phyloP scores from a whole-genome alignment of 2,113 vertebrate genomes.

The Megaleporinus macrocephalus region DNA sequence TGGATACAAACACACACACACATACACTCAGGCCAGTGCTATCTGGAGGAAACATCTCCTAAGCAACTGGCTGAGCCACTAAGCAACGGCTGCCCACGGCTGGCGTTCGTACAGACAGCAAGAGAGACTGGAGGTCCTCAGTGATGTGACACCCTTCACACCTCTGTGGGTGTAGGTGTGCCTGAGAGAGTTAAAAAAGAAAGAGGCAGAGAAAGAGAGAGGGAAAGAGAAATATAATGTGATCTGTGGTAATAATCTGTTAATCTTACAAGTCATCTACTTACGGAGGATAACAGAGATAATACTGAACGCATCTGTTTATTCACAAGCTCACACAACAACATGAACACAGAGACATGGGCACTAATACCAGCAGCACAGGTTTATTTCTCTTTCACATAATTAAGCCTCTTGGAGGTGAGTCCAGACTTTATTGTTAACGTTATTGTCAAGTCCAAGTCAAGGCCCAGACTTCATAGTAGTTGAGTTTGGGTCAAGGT shows the following conservation, averaged over 20 bases:
- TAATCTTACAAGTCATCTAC: constrained; percentile 39
- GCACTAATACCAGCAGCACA: too few species aligned
- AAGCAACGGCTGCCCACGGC: constrained; percentile 27
- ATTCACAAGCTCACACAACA: constrained; percentile 8
- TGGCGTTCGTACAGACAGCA: not conserved
- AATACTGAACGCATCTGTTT: not conserved
- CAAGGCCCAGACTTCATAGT: too few species aligned
- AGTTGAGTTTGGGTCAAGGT: too few species aligned
- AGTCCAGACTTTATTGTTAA: too few species aligned
- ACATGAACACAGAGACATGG: constrained; percentile 22
- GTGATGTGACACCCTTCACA: constrained; percentile 33
- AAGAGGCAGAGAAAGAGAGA: not conserved
- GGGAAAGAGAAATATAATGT: not conserved
- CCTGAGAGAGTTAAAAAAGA: not conserved
- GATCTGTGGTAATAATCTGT: constrained; percentile 36
- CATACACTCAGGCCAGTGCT: constrained; percentile 16
- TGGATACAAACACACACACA: not conserved
- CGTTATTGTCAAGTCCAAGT: too few species aligned
- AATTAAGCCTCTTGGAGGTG: too few species aligned
- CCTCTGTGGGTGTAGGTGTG: not conserved
- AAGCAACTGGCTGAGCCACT: constrained; percentile 29
- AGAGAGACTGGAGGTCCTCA: not conserved
- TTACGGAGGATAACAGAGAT: constrained; percentile 14
- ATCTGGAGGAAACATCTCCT: constrained; percentile 39
- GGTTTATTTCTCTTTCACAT: too few species aligned